Evolutionary conservation across 1,140 invertebrate genomes (phyloP).

Genomic region (Hydropsyche tenuis): DNA sequence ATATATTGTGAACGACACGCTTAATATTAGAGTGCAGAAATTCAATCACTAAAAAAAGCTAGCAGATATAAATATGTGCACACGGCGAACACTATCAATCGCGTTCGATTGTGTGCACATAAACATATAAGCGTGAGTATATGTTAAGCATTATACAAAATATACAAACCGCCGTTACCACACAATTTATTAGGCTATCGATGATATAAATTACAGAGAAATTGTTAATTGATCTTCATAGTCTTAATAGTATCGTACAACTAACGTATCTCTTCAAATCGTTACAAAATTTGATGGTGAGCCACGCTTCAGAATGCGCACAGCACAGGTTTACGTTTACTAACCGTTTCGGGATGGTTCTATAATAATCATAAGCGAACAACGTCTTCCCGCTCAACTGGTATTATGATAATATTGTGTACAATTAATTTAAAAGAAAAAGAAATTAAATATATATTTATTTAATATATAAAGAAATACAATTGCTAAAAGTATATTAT

Average conservation of each 20-base stretch:
- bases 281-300: too few relatives aligned
- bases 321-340: too few relatives aligned
- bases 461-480: too few relatives aligned
- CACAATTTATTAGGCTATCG: not conserved
- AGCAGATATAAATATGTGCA: not conserved
- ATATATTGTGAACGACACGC: not conserved
- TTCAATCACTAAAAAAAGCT: not conserved
- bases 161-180: not conserved
- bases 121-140: not conserved
- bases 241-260: too few relatives aligned
- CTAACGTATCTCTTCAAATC: too few relatives aligned
- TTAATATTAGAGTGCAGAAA: not conserved
- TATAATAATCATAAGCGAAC: not conserved
- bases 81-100: not conserved
- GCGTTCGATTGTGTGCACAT: not conserved
- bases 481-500: too few relatives aligned
- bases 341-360: too few relatives aligned
- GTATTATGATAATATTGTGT: slow-evolving; percentile 15
- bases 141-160: slow-evolving; percentile 22
- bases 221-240: slow-evolving; percentile 8
- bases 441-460: too few relatives aligned
- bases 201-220: slow-evolving; percentile 7
- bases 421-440: not conserved
- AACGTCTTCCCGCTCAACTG: not conserved
- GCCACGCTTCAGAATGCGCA: too few relatives aligned